Evolutionary conservation across 1,140 invertebrate genomes (phyloP), one percentile per base, ranked within the genome.

Genomic region (Diorhabda sublineata): DNA sequence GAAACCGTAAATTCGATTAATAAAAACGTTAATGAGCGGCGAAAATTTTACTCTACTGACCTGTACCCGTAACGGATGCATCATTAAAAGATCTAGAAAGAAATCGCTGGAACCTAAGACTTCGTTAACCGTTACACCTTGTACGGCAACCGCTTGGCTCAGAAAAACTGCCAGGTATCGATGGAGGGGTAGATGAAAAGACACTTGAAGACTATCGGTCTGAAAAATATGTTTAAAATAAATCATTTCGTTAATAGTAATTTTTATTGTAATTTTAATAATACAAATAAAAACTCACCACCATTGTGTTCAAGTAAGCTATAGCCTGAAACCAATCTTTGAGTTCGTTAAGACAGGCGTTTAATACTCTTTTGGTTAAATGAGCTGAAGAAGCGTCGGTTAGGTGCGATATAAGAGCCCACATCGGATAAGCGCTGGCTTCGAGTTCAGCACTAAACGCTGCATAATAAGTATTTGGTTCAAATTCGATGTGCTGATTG

Each of bases 401-500:
- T 11, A 97, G 85, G 84, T 98, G 96, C 6, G 91, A 91, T 43
- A 98, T 89, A 44, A 98, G 85, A 3, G 94, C 94, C 96, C 96
- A 98, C 95, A 98, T 96, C 2, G 96, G 95, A 82, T 97, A 96
- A 2, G 96, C 94, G 76, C 93, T 95, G 5, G 95, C 95, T 84
- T 98, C 96, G 69, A 98, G 83, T 84, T 98, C 97, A 65, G 96
- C 96, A 66, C 94, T 95, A 84, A 98, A 98, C 2, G 96, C 95
- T 59, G 95, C 94, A 84, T 98, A 98, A 83, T 98, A 98, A 1
- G 94, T 96, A 69, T 95, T 95, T 9, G 95, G 94, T 80, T 98
- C 96, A 84, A 95, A 98, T 85, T 98, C 96, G n/a, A 98, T 90
- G 82, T 98, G 96, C 61, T 93, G 90, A 75, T 86, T 89, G 62